Conservation (phyloP, 2,113 vertebrate species). For the Corvus hawaiiensis region DNA sequence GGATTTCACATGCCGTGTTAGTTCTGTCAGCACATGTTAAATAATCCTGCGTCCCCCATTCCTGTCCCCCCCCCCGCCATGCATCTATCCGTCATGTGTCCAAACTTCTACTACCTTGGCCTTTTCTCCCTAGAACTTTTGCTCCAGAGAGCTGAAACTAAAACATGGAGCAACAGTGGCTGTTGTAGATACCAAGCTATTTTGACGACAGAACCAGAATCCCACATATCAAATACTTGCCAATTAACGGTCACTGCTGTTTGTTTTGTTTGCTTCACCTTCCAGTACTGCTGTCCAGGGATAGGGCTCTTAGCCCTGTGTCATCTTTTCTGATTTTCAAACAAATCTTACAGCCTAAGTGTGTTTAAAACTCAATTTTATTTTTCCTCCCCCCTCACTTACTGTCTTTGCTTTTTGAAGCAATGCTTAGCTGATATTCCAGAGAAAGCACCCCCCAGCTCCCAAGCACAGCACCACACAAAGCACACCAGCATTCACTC, state of each 20-base stretch:
- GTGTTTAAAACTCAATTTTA: not conserved
- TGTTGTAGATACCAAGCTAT: not conserved
- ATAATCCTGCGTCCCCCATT: not conserved
- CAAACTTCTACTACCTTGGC: not conserved
- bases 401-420: not conserved
- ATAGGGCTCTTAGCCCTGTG: not conserved
- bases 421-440: not conserved
- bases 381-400: not conserved
- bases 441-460: not conserved
- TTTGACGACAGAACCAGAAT: not conserved
- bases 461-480: not conserved
- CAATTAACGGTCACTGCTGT: not conserved
- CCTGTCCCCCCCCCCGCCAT: fast-evolving
- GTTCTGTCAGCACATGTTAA: not conserved
- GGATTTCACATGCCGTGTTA: not conserved
- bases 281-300: not conserved
- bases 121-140: not conserved
- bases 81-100: not conserved
- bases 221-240: not conserved
- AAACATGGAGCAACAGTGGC: not conserved
- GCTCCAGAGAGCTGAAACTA: not conserved
- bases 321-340: not conserved
- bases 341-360: not conserved
- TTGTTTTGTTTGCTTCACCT: not conserved
- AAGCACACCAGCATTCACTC: not conserved